Evolutionary conservation across 2,113 vertebrate genomes (phyloP), one percentile per base, ranked within the genome.

Genomic region (Ailurus styani): DNA sequence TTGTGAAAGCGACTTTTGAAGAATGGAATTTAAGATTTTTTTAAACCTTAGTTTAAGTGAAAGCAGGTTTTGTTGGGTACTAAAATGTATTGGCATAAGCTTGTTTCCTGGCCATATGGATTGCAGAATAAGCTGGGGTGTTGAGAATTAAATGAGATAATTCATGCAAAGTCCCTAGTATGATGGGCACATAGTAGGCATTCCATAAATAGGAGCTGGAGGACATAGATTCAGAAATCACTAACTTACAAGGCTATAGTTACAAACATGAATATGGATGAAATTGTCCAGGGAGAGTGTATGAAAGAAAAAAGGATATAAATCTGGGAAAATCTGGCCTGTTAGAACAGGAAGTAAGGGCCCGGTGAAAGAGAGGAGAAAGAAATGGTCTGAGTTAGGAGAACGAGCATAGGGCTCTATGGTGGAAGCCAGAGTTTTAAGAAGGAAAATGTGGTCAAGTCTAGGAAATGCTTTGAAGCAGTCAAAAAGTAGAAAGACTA

Each of bases 81-180:
- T 85, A 34, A 96, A 93, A 72, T 91, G 57, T 66, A 93, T 88
- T 97, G 96, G 95, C 90, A 96, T 97, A 52, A 64, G 34, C 29
- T 98, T 95, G 87, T 96, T 98, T 98, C 93, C 95, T 97, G 94
- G 94, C 93, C 95, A 97, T 97, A 98, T 96, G 97, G 94, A 90
- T 98, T 97, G 60, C 90, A 94, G 96, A 97, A 95, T 93, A 96
- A 97, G 37, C 47, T 93, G 93, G 73, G 54, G 40, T 97, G 87
- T 94, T 75, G 75, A 87, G 68, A 93, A 97, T 96, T 97, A 96
- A 94, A 96, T 95, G 96, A 98, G 95, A 82, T 96, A 97, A 97
- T 98, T 97, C 98, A 98, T 97, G 94, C 90, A 85, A 97, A 98
- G 91, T 95, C 92, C 85, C 37, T 42, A 97, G 79, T 66, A 91